phyloP scores from a whole-genome alignment of 2,113 vertebrate genomes.

The Copsychus sechellarum region DNA sequence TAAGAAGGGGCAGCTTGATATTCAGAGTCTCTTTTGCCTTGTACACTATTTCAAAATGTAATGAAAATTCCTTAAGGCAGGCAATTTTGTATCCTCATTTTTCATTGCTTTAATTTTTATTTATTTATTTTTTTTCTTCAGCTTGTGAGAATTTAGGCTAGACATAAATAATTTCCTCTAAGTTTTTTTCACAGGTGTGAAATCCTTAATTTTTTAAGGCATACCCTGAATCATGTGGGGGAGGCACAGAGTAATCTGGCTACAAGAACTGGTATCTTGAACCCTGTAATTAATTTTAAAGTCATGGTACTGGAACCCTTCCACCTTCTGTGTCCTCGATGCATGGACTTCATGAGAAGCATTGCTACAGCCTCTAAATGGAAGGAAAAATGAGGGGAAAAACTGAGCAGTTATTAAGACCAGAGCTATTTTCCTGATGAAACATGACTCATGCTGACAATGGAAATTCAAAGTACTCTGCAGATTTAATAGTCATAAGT shows the following conservation, averaged over 20 bases:
- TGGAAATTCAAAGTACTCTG: slow-evolving; percentile 8
- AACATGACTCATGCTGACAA: slow-evolving; percentile 36
- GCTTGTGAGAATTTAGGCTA: background rate
- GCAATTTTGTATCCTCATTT: background rate
- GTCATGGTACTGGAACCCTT: background rate
- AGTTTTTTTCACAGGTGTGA: background rate
- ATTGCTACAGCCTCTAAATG: background rate
- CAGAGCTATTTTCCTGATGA: slow-evolving; percentile 33
- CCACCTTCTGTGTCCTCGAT: background rate
- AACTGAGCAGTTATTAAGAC: slow-evolving; percentile 29
- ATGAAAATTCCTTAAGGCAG: background rate
- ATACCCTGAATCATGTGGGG: background rate
- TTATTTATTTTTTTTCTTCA: background rate
- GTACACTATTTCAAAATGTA: background rate
- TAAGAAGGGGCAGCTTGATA: background rate
- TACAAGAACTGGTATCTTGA: background rate
- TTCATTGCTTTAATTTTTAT: background rate
- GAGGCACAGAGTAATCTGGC: background rate
- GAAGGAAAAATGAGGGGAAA: slow-evolving; percentile 6
- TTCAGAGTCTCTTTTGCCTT: background rate
- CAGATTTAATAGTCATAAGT: slow-evolving; percentile 40
- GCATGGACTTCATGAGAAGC: background rate
- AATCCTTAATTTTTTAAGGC: background rate
- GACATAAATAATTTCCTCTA: background rate
- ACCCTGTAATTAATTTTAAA: background rate